Percentiles rank a stretch among this genome's conserved stretches.
These are phyloP conservation scores for Heterotis niloticus DNA, from an alignment of 2,113 vertebrate genomes.

Conservation along the genomic window DNA sequence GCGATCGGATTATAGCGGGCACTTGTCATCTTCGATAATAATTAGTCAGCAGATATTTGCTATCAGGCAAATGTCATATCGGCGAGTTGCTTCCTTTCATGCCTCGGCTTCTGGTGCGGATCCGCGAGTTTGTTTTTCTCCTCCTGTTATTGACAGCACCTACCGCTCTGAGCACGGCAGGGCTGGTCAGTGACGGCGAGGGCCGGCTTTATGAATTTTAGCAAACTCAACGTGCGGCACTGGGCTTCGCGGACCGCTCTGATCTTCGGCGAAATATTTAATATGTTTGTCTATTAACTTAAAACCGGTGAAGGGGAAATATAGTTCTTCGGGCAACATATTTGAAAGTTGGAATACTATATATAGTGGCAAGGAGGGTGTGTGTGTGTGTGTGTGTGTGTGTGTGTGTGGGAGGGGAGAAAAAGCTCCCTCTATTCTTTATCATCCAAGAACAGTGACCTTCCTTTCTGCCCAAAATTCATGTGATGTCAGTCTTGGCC, in stretches of 20 bases:
- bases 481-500: no score
- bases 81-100: not conserved
- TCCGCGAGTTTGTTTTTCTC: not conserved
- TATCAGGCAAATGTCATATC: not conserved
- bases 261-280: not conserved
- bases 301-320: not conserved
- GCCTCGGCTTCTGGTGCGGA: not conserved
- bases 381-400: no score
- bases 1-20: not conserved
- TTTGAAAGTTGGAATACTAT: not conserved
- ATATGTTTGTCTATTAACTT: not conserved
- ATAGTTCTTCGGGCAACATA: not conserved
- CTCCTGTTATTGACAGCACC: not conserved
- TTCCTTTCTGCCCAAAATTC: no score
- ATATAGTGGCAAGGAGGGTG: no score
- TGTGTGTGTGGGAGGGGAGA: no score
- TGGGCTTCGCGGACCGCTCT: not conserved
- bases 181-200: not conserved
- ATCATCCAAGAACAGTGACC: no score
- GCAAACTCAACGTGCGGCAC: not conserved
- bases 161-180: not conserved
- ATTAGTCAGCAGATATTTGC: slow-evolving; percentile 17
- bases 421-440: no score
- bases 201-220: not conserved
- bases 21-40: slow-evolving; percentile 9